phyloP scores from a whole-genome alignment of 1,140 invertebrate genomes.

The Vanessa tameamea region DNA sequence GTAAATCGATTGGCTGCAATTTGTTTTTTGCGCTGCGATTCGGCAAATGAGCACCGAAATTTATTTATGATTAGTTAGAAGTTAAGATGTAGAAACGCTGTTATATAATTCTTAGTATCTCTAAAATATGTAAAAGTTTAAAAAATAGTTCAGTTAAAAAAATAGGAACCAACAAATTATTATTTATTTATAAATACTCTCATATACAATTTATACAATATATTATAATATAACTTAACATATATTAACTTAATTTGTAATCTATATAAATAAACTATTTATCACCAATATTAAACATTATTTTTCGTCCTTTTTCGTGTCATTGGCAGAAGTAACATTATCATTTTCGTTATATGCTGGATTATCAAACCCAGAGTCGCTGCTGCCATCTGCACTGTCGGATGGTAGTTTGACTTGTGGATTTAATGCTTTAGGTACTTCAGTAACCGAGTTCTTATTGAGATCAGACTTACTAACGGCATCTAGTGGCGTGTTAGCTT shows the following conservation, averaged over 20 bases:
- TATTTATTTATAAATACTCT: constrained; percentile 31
- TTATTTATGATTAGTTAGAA: too few species aligned
- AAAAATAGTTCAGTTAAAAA: neutral
- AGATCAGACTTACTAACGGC: constrained; percentile 51
- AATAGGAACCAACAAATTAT: neutral
- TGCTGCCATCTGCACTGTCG: constrained; percentile 69
- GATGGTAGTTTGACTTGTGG: constrained; percentile 43
- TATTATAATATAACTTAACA: constrained; percentile 21
- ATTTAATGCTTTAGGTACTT: constrained; percentile 37
- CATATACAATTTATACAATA: constrained; percentile 21
- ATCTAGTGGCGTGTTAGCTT: constrained; percentile 59
- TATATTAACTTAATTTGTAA: constrained; percentile 26
- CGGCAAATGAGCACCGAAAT: too few species aligned
- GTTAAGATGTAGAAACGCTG: too few species aligned
- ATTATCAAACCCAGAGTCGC: constrained; percentile 78
- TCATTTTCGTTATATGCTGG: constrained; percentile 74
- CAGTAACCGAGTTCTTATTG: constrained; percentile 39
- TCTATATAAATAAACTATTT: constrained; percentile 27
- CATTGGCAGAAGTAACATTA: constrained; percentile 27
- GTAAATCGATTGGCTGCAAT: too few species aligned
- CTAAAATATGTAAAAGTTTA: too few species aligned
- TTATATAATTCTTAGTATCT: too few species aligned
- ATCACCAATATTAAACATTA: constrained; percentile 37
- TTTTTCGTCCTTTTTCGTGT: constrained; percentile 31
- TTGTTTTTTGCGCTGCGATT: too few species aligned